phyloP scores from a whole-genome alignment of 2,888 invertebrate species.

The Mesorhabditis spiculigera region DNA sequence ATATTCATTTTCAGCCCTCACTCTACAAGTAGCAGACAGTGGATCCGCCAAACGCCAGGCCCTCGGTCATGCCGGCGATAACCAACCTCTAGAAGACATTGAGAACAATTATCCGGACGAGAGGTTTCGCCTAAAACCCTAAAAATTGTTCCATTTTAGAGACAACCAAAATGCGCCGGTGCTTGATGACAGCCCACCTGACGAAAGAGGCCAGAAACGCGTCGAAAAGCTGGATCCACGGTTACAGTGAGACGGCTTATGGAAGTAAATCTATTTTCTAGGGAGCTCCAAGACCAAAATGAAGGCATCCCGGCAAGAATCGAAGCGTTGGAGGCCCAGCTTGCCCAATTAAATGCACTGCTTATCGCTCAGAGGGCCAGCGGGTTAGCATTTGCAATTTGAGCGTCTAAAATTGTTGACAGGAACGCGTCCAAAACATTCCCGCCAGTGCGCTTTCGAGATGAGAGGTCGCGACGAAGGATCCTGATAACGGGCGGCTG shows the following conservation, averaged over 20 bases:
- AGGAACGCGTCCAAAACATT: slow-evolving; percentile 20
- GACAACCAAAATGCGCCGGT: background rate
- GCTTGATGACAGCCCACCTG: background rate
- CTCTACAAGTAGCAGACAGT: background rate
- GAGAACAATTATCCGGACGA: no score
- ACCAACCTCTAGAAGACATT: no score
- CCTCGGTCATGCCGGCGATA: background rate
- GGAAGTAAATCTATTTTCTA: background rate
- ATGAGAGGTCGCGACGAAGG: slow-evolving; percentile 84
- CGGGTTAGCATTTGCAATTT: background rate
- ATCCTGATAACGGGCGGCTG: slow-evolving; percentile 72
- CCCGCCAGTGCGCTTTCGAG: slow-evolving; percentile 84
- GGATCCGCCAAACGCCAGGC: background rate
- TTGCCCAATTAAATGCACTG: background rate
- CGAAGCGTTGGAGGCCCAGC: background rate
- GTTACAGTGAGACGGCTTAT: no score
- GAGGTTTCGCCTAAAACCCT: no score
- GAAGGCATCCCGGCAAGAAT: background rate
- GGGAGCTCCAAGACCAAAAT: background rate
- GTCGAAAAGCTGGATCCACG: background rate
- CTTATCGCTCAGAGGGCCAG: background rate
- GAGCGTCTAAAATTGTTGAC: background rate
- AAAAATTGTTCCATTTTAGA: no score
- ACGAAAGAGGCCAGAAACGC: background rate
- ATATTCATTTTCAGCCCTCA: background rate